phyloP scores from a whole-genome alignment of 2,113 vertebrate genomes.

The Ctenomys sociabilis region DNA sequence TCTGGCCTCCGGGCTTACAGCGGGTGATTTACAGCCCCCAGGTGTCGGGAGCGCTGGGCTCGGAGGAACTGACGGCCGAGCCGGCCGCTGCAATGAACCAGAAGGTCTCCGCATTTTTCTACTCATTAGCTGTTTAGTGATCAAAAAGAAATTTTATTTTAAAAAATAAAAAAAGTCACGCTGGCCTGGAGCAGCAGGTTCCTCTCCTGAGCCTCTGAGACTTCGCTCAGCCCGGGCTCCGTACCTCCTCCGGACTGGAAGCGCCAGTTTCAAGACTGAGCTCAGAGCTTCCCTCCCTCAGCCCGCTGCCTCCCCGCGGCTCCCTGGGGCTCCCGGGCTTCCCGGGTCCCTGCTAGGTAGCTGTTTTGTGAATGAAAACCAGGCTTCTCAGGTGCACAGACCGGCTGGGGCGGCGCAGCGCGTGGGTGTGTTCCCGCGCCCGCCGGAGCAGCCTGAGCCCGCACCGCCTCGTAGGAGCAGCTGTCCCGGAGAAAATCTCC shows the following conservation, averaged over 20 bases:
- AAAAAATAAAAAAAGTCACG: not conserved
- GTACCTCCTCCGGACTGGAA: not conserved
- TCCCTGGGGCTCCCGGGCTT: not conserved
- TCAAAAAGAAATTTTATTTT: conserved; percentile 67
- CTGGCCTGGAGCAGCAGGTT: not conserved
- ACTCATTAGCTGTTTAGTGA: conserved; percentile 84
- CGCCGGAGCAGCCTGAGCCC: not conserved
- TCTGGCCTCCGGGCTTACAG: conserved; percentile 92
- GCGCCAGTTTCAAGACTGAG: fast-evolving
- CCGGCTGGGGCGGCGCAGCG: not conserved
- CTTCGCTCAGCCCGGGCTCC: not conserved
- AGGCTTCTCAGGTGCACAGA: fast-evolving
- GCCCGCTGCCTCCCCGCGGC: not conserved
- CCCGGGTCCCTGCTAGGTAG: not conserved
- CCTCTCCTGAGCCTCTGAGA: not conserved
- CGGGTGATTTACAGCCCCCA: conserved; percentile 96
- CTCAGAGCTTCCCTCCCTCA: not conserved
- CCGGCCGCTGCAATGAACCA: conserved; percentile 86
- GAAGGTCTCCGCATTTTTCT: conserved; percentile 85
- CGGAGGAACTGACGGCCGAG: conserved; percentile 83
- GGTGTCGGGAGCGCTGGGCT: conserved; percentile 90
- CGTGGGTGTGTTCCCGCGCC: not conserved
- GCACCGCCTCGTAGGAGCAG: not conserved
- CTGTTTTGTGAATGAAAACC: not conserved
- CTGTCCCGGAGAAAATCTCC: not conserved